These are phyloP conservation scores for Myopa tessellatipennis DNA, from an alignment of 2,888 invertebrate genomes.

Conservation along the genomic window DNA sequence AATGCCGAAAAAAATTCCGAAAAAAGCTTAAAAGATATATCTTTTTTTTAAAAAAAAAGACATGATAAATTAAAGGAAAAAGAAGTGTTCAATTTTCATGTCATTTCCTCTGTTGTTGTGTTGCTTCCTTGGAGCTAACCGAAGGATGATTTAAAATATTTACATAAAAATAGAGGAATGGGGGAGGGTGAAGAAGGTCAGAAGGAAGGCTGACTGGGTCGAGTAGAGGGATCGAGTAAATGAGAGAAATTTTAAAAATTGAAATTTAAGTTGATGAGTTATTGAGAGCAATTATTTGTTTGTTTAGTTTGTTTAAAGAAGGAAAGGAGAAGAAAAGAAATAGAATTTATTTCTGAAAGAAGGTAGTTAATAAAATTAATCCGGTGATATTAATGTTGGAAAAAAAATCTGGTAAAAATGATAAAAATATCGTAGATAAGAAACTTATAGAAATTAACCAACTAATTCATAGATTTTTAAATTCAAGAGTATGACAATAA, in stretches of 20 bases:
- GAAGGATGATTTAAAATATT: background rate
- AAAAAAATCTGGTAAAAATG: constrained; percentile 41
- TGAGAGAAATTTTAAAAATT: constrained; percentile 62
- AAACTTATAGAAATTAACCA: constrained; percentile 40
- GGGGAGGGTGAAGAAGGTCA: background rate
- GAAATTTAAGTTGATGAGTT: constrained; percentile 64
- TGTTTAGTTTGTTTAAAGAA: background rate
- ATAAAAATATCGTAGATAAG: constrained; percentile 46
- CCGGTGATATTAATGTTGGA: constrained; percentile 43
- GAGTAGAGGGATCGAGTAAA: constrained; percentile 50
- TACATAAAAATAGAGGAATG: background rate
- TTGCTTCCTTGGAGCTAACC: background rate
- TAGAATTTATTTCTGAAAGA: constrained; percentile 2
- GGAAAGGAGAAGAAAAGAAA: background rate
- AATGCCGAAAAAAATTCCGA: constrained; percentile 40
- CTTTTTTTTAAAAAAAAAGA: constrained; percentile 4
- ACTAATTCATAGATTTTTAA: too few relatives aligned
- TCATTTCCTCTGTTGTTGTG: constrained; percentile 11
- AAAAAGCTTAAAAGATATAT: constrained; percentile 7
- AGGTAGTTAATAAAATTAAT: background rate
- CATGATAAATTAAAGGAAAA: constrained; percentile 22
- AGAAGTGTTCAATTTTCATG: constrained; percentile 35
- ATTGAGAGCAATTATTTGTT: constrained; percentile 56
- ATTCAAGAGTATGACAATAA: too few relatives aligned
- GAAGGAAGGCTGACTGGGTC: constrained; percentile 46